Base-by-base conservation (phyloP, 2,797 vertebrate species). In the Sebastes wilsoni region DNA sequence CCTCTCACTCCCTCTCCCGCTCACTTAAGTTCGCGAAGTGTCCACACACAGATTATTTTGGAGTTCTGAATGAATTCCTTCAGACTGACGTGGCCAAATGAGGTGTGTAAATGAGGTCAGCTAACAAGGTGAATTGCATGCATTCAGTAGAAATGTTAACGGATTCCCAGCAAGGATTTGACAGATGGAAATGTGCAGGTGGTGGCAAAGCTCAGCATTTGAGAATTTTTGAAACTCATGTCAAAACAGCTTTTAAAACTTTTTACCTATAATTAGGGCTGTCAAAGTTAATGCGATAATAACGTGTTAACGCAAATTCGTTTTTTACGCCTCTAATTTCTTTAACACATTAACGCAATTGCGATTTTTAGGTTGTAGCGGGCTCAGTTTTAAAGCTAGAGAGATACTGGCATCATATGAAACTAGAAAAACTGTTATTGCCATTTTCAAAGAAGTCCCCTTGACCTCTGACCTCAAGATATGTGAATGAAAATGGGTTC, bases 41-140 rank as follows among this genome's bases (percentile, higher is more conserved):
- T 81, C 66, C 58, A 66, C 79, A 4, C 34, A n/a, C 42, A 34
- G 62, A 72, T 30, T 59, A 46, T 72, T 76, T 79, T 20, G 14
- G 11, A 64, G 54, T 54, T 65, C 66, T 80, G 68, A 79, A 79
- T 84, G 78, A 84, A 77, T 69, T 80, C 62, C 60, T 66, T 38
- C n/a, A 52, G 70, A 77, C 8, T 20, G 38, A 23, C 16, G 22
- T 30, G 6, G 49, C 12, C 66, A 71, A 58, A 55, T n/a, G 13
- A 80, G 68, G 14, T 46, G 73, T 36, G 68, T 46, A 70, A 72
- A 68, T 69, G 22, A 67, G 65, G 36, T 70, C 18, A 7, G 61
- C 32, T 75, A 32, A 84, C 61, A 28, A 62, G 23, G 69, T 36
- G 22, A 23, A 38, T 49, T 12, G 42, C 18, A 9, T 4, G 22